Evolutionary conservation across 2,888 invertebrate species (phyloP).

Genomic region (Catocala sponsa): DNA sequence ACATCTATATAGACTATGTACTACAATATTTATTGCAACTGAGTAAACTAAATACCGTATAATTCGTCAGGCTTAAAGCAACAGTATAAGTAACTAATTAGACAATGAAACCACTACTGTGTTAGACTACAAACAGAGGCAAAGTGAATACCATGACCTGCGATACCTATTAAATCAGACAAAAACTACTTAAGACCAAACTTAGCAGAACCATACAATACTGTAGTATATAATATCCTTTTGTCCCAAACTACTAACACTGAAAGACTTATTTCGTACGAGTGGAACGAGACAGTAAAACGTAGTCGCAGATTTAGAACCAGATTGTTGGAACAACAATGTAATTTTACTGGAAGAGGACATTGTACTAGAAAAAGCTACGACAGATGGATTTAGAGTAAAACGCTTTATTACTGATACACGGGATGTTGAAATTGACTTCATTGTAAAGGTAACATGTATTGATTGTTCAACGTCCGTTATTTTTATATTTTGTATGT

Average conservation of each 20-base stretch:
- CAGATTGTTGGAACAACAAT: slow-evolving; percentile 28
- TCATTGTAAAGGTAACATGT: not conserved
- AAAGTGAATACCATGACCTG: not conserved
- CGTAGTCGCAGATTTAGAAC: slow-evolving; percentile 29
- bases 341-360: slow-evolving; percentile 26
- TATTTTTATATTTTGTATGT: not conserved
- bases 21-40: too few species aligned
- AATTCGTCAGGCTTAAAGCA: too few species aligned
- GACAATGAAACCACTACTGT: not conserved
- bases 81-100: not conserved
- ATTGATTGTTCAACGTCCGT: not conserved
- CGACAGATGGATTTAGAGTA: not conserved
- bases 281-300: slow-evolving; percentile 19
- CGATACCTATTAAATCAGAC: slow-evolving; percentile 2
- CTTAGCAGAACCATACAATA: not conserved
- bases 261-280: slow-evolving; percentile 30
- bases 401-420: not conserved
- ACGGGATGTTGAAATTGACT: not conserved
- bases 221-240: slow-evolving; percentile 2
- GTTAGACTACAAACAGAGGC: not conserved
- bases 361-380: slow-evolving; percentile 14
- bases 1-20: too few species aligned
- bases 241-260: slow-evolving; percentile 37
- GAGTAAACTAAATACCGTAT: too few species aligned
- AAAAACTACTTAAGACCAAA: not conserved